These are phyloP conservation scores for Arvicanthis niloticus DNA, from an alignment of 2,113 vertebrate species.

Conservation along the genomic window DNA sequence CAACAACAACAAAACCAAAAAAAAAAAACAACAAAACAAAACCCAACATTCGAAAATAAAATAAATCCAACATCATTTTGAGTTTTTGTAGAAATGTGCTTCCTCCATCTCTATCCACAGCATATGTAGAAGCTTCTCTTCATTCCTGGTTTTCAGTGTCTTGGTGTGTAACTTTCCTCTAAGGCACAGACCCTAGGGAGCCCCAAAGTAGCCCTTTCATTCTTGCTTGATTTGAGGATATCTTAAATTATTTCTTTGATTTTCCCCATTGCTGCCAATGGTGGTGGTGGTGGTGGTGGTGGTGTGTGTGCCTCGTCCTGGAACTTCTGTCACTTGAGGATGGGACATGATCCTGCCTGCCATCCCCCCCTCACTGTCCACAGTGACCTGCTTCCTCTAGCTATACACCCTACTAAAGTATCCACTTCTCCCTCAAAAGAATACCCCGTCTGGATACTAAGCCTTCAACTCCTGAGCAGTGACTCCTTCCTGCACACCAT, in stretches of 20 bases:
- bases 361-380: not conserved
- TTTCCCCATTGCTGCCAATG: not conserved
- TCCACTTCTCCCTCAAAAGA: not conserved
- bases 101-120: not conserved
- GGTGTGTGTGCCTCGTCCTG: not conserved
- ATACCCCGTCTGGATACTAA: not conserved
- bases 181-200: not conserved
- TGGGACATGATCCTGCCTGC: not conserved
- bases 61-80: not conserved
- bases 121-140: not conserved
- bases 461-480: not conserved
- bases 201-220: not conserved
- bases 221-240: not conserved
- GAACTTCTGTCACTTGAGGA: not conserved
- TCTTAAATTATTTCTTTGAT: slow-evolving; percentile 2
- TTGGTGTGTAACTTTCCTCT: not conserved
- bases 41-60: not conserved
- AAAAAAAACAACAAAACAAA: not conserved
- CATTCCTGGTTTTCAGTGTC: not conserved
- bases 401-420: not conserved
- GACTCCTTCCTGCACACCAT: not conserved
- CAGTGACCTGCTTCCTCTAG: not conserved
- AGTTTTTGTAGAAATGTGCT: not conserved
- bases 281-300: too few species aligned
- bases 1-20: too few species aligned